phyloP scores from a whole-genome alignment of 1,140 invertebrate species.

The Anthonomus grandis region DNA sequence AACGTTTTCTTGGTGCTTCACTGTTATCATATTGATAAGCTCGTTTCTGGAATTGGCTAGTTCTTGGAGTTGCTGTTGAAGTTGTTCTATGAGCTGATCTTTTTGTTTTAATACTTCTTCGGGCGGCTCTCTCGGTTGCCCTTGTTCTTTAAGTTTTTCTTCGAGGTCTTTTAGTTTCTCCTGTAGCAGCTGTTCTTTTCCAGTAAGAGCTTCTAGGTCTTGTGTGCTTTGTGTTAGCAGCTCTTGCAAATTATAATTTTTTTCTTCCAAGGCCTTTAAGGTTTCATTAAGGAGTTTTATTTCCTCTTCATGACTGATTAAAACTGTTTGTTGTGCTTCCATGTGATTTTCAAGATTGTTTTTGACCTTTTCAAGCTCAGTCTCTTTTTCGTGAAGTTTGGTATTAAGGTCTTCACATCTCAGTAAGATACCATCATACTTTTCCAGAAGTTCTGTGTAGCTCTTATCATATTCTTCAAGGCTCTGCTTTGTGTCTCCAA shows the following conservation, averaged over 20 bases:
- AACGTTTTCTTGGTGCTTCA: constrained; percentile 80
- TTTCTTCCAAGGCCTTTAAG: too few species aligned
- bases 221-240: too few species aligned
- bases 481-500: constrained; percentile 19
- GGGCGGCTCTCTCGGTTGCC: too few species aligned
- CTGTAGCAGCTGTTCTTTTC: too few species aligned
- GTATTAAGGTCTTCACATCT: constrained; percentile 24
- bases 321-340: too few species aligned
- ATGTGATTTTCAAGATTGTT: too few species aligned
- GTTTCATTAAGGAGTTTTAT: too few species aligned
- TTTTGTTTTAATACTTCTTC: constrained; percentile 6
- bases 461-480: constrained; percentile 28
- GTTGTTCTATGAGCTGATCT: constrained; percentile 8
- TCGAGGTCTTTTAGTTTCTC: too few species aligned
- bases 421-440: constrained; percentile 22
- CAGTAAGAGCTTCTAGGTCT: too few species aligned
- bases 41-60: constrained; percentile 65
- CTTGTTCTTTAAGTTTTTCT: too few species aligned
- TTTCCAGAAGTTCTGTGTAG: constrained; percentile 26
- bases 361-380: constrained; percentile 12
- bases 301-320: too few species aligned
- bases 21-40: constrained; percentile 68
- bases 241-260: too few species aligned
- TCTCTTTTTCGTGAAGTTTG: constrained; percentile 16
- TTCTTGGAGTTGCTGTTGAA: constrained; percentile 48